A percentile compares a stretch with the other conserved stretches of the same genome.
These are phyloP conservation scores for Parapsyche elsis DNA, from an alignment of 1,140 invertebrate genomes.

Conservation along the genomic window DNA sequence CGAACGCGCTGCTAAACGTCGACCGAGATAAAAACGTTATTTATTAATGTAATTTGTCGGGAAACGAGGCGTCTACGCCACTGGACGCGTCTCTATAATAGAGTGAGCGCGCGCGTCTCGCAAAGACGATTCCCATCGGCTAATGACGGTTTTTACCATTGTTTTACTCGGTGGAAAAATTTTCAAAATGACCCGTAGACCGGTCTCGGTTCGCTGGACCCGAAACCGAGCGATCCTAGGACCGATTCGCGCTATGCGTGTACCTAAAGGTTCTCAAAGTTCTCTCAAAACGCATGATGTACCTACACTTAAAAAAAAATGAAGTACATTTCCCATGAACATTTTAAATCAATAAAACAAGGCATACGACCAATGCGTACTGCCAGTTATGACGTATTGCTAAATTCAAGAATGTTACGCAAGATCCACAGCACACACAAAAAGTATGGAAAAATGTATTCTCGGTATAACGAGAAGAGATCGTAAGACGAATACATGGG, in stretches of 20 bases:
- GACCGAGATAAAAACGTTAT: conserved; percentile 25
- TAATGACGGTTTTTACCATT: conserved; percentile 39
- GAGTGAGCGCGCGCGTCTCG: conserved; percentile 4
- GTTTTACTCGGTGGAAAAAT: conserved; percentile 10
- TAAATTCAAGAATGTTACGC: no score
- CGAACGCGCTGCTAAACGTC: not conserved
- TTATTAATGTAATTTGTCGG: conserved; percentile 27
- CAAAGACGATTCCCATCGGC: conserved; percentile 39
- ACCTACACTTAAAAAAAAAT: not conserved
- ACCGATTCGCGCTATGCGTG: not conserved
- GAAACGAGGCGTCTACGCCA: conserved; percentile 32
- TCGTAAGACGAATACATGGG: no score
- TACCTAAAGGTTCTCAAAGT: no score
- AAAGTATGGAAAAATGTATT: no score
- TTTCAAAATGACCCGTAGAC: conserved; percentile 7
- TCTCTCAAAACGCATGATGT: no score
- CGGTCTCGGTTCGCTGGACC: conserved; percentile 13
- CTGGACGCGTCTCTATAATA: conserved; percentile 17
- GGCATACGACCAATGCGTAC: no score
- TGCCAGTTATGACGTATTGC: no score
- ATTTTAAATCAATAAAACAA: no score
- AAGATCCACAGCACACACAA: no score
- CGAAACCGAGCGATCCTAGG: not conserved
- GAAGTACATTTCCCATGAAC: not conserved
- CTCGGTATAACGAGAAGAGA: no score